phyloP scores from a whole-genome alignment of 2,797 vertebrate species.

The Pantherophis vulpinus region DNA sequence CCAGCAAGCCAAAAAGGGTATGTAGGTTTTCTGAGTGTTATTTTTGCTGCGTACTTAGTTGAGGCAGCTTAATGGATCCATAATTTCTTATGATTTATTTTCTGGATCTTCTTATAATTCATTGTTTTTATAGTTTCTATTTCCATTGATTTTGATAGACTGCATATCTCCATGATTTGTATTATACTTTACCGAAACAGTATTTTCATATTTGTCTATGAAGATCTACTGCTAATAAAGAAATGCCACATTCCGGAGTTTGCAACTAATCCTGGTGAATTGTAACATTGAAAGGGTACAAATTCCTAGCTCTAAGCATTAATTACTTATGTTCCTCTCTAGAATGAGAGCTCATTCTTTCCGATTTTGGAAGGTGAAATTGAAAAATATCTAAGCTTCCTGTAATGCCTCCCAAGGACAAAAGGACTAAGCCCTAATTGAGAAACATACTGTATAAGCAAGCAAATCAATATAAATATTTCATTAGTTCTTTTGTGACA shows the following conservation, averaged over 20 bases:
- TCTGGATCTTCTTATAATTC: background rate
- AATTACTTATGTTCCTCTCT: background rate
- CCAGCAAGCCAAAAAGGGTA: constrained; percentile 92
- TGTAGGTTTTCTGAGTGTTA: constrained; percentile 31
- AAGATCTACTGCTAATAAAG: background rate
- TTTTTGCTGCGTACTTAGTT: background rate
- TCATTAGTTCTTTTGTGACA: background rate
- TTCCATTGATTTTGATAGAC: background rate
- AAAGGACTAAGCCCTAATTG: background rate
- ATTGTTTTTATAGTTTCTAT: background rate
- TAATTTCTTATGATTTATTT: background rate
- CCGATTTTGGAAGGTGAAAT: background rate
- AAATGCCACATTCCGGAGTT: background rate
- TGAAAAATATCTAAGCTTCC: background rate
- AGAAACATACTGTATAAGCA: background rate
- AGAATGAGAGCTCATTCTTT: background rate
- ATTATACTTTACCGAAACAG: background rate
- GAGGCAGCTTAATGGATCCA: background rate
- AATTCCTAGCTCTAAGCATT: background rate
- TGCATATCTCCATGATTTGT: background rate
- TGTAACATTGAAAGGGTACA: background rate
- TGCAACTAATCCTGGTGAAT: background rate
- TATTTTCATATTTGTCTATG: background rate
- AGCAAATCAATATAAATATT: background rate
- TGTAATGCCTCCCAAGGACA: background rate